phyloP scores from a whole-genome alignment of 1,140 invertebrate genomes.

The Drosophila littoralis region DNA sequence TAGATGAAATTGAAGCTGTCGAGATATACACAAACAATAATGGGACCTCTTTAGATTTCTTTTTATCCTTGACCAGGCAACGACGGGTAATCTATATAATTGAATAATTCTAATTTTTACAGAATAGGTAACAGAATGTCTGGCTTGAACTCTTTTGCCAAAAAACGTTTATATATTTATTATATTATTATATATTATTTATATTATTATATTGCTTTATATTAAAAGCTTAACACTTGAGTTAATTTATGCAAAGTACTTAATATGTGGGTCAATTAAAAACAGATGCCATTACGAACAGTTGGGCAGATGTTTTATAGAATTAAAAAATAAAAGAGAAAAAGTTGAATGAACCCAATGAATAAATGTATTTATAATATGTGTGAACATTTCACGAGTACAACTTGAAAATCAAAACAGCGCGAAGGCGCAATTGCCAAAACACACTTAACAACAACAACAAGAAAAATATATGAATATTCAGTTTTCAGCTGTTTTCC shows the following conservation, averaged over 20 bases:
- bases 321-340: neutral
- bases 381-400: neutral
- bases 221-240: neutral
- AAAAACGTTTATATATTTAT: neutral
- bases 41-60: too few species aligned
- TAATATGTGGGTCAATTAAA: slow-evolving; percentile 4
- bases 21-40: too few species aligned
- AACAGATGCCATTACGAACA: neutral
- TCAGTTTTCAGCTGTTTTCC: slow-evolving; percentile 7
- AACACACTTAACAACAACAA: slow-evolving; percentile 1
- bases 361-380: neutral
- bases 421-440: too few species aligned
- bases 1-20: too few species aligned
- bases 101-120: too few species aligned
- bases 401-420: neutral
- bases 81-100: too few species aligned
- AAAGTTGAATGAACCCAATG: slow-evolving; percentile 15
- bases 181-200: neutral
- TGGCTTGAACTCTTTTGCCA: neutral
- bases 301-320: slow-evolving; percentile 12
- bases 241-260: neutral
- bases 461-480: neutral
- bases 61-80: too few species aligned
- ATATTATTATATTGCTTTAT: neutral
- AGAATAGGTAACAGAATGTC: too few species aligned